Evolutionary conservation across 1,140 invertebrate genomes (phyloP), one percentile per base, ranked within the genome.

Genomic region (Melitaea cinxia): DNA sequence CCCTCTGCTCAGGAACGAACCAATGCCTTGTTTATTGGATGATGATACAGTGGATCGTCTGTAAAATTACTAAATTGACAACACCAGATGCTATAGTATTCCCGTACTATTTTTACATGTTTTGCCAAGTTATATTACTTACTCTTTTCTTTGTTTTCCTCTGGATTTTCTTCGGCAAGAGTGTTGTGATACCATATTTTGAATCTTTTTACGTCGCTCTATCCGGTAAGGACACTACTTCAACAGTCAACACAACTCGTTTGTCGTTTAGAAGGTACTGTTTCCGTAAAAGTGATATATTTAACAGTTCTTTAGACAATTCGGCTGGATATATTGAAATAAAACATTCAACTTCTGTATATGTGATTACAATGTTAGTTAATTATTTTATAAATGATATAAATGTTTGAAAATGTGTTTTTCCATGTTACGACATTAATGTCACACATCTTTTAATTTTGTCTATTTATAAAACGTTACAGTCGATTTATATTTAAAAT

Each of bases 61-160:
- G 85, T 55, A 88, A 86, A 77, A 77, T 88, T 4, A 81, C 79
- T 1, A 72, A 64, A 57, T 4, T 82, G 0, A 85, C 83, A 0
- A 82, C 80, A 2, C 84, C 85, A 9, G 77, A 87, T 19, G 73
- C 85, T 4, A 78, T 89, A 1, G 68, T 88, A 19, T 89, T 86
- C 33, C 87, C 87, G 0, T 89, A 89, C 37, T 89, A 82, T 50
- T 89, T 89, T 45, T 86, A 89, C 47, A 78, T 89, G 59, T 88
- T 87, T 45, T 82, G 78, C 49, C 87, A 89, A 80, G 80, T 89
- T 1, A 68, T 88, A 19, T 54, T 82, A 4, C 17, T 87, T 24
- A 82, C 83, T 4, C 0, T 65, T n/a, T 58, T 82, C 14, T 87
- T 89, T 53, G 14, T 66, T 23, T 7, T 79, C 0, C 2, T 89